Percentiles rank a stretch among this genome's conserved stretches.
These are phyloP conservation scores for Quadriops clusia DNA, from an alignment of 2,888 invertebrate genomes.

Conservation along the genomic window DNA sequence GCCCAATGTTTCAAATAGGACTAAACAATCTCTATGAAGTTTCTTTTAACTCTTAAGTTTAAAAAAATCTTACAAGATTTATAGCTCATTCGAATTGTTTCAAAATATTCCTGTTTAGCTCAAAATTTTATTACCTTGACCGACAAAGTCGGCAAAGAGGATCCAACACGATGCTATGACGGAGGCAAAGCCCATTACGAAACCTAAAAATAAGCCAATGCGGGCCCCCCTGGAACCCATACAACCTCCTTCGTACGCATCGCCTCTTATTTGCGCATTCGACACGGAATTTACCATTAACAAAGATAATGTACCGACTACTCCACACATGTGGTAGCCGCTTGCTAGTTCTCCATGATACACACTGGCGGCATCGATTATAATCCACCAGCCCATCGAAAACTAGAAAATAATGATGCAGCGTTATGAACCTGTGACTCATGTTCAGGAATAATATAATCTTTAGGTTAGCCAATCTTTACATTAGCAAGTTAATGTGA, in stretches of 20 bases:
- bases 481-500: background rate
- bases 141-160: conserved; percentile 76
- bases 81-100: conserved; percentile 3
- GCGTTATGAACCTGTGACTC: background rate
- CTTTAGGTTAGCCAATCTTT: too few species aligned
- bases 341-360: conserved; percentile 63
- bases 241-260: conserved; percentile 72
- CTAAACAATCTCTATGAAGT: background rate
- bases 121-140: conserved; percentile 41
- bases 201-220: conserved; percentile 92
- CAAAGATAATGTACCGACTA: conserved; percentile 86
- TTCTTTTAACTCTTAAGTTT: background rate
- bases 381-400: conserved; percentile 95
- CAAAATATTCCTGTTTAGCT: too few species aligned
- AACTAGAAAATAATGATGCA: conserved; percentile 50
- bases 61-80: conserved; percentile 1
- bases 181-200: conserved; percentile 91
- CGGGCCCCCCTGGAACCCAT: conserved; percentile 80
- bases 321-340: conserved; percentile 81
- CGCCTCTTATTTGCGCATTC: conserved; percentile 83
- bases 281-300: conserved; percentile 97
- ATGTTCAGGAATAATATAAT: too few species aligned
- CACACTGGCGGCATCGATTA: conserved; percentile 84
- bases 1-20: background rate
- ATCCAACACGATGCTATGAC: conserved; percentile 96